Base-by-base conservation (phyloP, 2,888 invertebrate species). In the Amphipoea oculea region DNA sequence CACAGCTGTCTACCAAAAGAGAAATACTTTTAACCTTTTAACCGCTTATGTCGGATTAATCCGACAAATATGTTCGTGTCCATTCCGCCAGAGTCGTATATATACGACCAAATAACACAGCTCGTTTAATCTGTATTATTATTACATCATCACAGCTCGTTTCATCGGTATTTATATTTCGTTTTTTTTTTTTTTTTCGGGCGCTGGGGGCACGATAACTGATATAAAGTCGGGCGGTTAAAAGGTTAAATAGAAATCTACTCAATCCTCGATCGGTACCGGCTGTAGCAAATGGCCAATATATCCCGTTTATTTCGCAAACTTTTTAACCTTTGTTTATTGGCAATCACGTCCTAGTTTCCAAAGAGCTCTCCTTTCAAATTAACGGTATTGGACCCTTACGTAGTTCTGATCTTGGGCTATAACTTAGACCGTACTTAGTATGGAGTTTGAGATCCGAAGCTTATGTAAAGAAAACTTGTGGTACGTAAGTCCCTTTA, bases 311-410 rank as follows among this genome's bases (percentile, higher is more conserved):
- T 78, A 78, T 72, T 82, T 77, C 73, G 60, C 12, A 78, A 83
- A 83, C n/a, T 79, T 83, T 79, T 79, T 54, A 84, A 79, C 74
- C 68, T 76, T 81, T 81, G 81, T 73, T 66, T 83, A 81, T 81
- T 73, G 20, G 70, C 65, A 71, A 67, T 71, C 77, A 73, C 67
- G 66, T 42, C 1, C 42, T 63, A 78, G 75, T 79, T 85, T 73
- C 40, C 40, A 67, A 83, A 76, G 81, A 73, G 81, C 66, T 72
- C 57, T 74, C 42, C 36, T 29, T 85, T 66, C 36, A 81, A 76
- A 76, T 77, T 77, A 73, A 71, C 29, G 6, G 63, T 74, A 45
- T 60, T 81, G 29, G 20, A 14, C 14, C 51, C 76, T 70, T 62
- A 17, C 2, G 68, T 45, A 73, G 29, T 51, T 60, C 40, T n/a